Conservation (phyloP, 2,888 invertebrate genomes). For the Zelleria hepariella region DNA sequence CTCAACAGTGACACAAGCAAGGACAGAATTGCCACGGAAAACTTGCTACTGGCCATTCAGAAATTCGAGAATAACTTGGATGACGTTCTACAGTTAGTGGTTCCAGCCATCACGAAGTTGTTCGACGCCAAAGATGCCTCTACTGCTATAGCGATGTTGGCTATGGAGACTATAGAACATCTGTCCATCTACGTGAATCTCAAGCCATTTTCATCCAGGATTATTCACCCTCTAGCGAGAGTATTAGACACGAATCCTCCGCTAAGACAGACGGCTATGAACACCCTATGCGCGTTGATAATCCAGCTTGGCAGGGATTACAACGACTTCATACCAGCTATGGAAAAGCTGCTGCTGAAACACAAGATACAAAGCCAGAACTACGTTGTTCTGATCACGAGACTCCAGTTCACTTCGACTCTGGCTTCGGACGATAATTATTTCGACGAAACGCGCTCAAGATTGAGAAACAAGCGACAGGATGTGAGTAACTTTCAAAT, state of each 20-base stretch:
- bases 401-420: constrained; percentile 82
- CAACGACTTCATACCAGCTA: constrained; percentile 91
- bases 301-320: constrained; percentile 93
- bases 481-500: constrained; percentile 66
- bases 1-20: constrained; percentile 91
- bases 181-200: constrained; percentile 92
- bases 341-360: constrained; percentile 86
- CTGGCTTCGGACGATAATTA: constrained; percentile 84
- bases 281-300: constrained; percentile 89
- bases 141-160: constrained; percentile 79
- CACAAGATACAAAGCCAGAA: constrained; percentile 83
- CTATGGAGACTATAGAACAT: constrained; percentile 89
- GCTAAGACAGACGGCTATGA: constrained; percentile 86
- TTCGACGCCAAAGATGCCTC: constrained; percentile 92
- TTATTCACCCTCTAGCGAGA: constrained; percentile 93
- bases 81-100: constrained; percentile 92
- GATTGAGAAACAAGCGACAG: constrained; percentile 78
- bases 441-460: constrained; percentile 74
- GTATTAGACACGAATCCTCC: constrained; percentile 87
- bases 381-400: constrained; percentile 85
- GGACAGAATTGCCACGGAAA: constrained; percentile 85
- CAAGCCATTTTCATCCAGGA: constrained; percentile 91
- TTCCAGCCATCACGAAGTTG: constrained; percentile 93
- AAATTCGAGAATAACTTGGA: constrained; percentile 96
- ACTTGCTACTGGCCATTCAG: constrained; percentile 87